Evolutionary conservation across 30 jellyfish, hydroid and myxozoan species (phyloP), one percentile per base, ranked within the genome.

Genomic region (Chrysaora quinquecirrha): DNA sequence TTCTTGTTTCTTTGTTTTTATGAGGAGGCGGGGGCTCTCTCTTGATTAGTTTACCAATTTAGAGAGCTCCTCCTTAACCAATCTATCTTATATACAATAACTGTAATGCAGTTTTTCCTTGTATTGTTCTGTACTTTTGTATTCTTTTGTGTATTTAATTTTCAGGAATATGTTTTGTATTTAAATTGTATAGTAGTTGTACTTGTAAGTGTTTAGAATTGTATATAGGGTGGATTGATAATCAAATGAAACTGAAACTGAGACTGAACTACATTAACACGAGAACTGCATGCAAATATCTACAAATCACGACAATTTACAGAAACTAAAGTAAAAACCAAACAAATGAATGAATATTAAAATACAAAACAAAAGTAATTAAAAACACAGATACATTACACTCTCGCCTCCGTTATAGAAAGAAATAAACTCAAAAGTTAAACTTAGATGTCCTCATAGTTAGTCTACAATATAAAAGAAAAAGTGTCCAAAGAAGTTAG

Each of bases 1-100:
- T 32, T 31, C 43, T 38, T 7, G 48, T 32, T 64, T 64, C 76
- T 27, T 64, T 64, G 50, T 32, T 64, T 29, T 64, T 25, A 58
- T 19, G 71, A 20, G 50, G 32, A 22, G 72, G 72, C 12, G 82
- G 84, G 84, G 84, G 73, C 84, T 72, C 84, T 35, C 84, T 72
- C 84, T 27, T 68, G 73, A 72, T 72, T 72, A 72, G 84, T 70
- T 72, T 72, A 22, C 66, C 66, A 24, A 33, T 33, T 72, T 72
- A 33, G 67, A 49, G 73, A 49, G 67, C 50, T 72, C 73, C 84
- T 72, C 84, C 43, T 72, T 72, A 72, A 49, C 29, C 84, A 72
- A 72, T 35, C 73, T 35, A 72, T 38, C 46, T 48, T 72, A 35
- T 35, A 72, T 72, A 32, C 74, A 72, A 35, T 72, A 23, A 64